A percentile compares a stretch with the other conserved stretches of the same genome.
Conservation (phyloP, 2,888 invertebrate genomes). For the Gymnocheta viridis region DNA sequence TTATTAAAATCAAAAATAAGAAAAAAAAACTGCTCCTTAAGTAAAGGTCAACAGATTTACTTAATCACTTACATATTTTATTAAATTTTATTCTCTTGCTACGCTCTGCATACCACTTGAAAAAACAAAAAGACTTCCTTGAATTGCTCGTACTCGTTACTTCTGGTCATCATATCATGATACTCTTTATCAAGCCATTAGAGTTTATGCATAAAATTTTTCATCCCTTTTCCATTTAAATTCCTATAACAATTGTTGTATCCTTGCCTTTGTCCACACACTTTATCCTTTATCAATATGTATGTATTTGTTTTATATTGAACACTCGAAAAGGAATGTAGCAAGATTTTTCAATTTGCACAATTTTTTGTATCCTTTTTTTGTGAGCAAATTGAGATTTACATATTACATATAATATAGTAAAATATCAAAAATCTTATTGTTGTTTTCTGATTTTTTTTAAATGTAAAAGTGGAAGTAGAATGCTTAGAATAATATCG, state of each 20-base stretch:
- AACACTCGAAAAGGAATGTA: constrained; percentile 26
- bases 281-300: constrained; percentile 13
- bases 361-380: constrained; percentile 22
- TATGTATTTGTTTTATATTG: constrained; percentile 17
- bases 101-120: background rate
- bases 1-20: background rate
- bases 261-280: constrained; percentile 2
- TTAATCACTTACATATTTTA: constrained; percentile 46
- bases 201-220: constrained; percentile 57
- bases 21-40: constrained; percentile 9
- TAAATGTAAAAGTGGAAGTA: background rate
- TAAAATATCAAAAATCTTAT: constrained; percentile 16
- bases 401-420: constrained; percentile 38
- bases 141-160: background rate
- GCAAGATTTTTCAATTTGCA: constrained; percentile 63
- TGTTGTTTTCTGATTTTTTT: too few relatives aligned
- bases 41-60: constrained; percentile 52
- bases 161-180: constrained; percentile 48
- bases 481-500: background rate
- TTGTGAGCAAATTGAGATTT: constrained; percentile 58
- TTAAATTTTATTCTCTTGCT: constrained; percentile 1
- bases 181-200: constrained; percentile 51
- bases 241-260: constrained; percentile 6
- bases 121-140: background rate
- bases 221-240: constrained; percentile 28